These are phyloP conservation scores for Cephalopholis sonnerati DNA, from an alignment of 2,113 vertebrate genomes.

Conservation along the genomic window DNA sequence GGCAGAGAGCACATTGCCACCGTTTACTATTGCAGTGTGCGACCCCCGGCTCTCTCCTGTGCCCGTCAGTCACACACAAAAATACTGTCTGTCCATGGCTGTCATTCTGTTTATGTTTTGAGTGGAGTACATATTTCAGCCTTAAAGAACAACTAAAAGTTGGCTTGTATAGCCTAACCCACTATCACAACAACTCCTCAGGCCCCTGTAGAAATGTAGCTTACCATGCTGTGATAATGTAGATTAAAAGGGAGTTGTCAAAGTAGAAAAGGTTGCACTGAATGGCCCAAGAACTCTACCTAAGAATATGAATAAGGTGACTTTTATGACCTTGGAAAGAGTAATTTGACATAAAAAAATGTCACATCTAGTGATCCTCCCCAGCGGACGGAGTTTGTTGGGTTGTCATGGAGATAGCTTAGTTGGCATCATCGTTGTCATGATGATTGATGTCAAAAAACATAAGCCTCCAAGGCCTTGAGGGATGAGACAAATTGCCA, in stretches of 20 bases:
- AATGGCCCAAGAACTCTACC: background rate
- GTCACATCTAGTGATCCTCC: background rate
- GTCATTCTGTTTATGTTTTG: background rate
- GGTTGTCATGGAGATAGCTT: background rate
- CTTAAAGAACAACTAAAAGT: background rate
- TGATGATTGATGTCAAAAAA: background rate
- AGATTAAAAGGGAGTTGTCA: background rate
- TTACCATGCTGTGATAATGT: background rate
- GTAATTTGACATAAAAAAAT: background rate
- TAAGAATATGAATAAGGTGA: background rate
- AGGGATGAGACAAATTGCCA: background rate
- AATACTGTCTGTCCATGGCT: background rate
- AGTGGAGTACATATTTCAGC: background rate
- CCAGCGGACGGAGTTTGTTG: background rate
- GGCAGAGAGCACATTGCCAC: slow-evolving; percentile 19
- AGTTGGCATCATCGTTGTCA: background rate
- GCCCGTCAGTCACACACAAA: background rate
- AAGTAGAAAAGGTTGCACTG: background rate
- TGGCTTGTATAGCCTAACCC: background rate
- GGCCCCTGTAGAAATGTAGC: background rate
- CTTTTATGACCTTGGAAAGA: background rate
- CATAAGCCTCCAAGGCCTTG: background rate
- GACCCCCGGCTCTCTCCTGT: background rate
- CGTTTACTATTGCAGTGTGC: background rate
- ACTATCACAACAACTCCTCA: background rate